phyloP scores from a whole-genome alignment of 2,797 vertebrate species.

The Dermochelys coriacea region DNA sequence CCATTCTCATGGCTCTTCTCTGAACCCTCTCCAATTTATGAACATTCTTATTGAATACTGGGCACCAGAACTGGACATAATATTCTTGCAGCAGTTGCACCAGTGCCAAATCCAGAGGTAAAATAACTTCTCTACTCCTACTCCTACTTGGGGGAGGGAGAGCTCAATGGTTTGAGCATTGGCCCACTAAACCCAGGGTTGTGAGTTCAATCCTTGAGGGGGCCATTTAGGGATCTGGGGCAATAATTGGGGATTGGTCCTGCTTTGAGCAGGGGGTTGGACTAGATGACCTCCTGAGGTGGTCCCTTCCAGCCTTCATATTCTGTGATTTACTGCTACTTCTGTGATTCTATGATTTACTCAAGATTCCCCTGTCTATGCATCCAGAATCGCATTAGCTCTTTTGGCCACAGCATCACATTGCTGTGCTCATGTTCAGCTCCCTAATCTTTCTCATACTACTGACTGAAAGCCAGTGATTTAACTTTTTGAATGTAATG shows the following conservation, averaged over 20 bases:
- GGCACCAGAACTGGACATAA: not conserved
- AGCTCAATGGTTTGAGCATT: too few species aligned
- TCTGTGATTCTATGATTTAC: too few species aligned
- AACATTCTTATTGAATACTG: not conserved
- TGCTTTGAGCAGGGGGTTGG: too few species aligned
- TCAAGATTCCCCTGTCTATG: not conserved
- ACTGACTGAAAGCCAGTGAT: constrained; percentile 3
- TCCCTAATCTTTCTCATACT: not conserved
- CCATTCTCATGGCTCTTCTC: not conserved
- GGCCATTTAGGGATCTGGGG: too few species aligned
- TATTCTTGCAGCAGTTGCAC: not conserved
- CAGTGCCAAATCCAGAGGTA: not conserved
- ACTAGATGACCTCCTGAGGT: too few species aligned
- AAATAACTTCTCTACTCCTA: not conserved
- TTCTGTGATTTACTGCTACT: too few species aligned
- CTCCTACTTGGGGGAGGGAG: too few species aligned
- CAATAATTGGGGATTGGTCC: too few species aligned
- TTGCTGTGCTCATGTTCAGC: not conserved
- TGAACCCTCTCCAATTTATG: not conserved
- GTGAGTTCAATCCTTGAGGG: too few species aligned
- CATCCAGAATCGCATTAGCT: not conserved
- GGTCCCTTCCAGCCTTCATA: too few species aligned
- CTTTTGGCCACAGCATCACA: not conserved
- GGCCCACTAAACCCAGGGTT: too few species aligned
- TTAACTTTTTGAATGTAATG: constrained; percentile 5